These are phyloP conservation scores for Periophthalmodon schlosseri DNA, from an alignment of 2,113 vertebrate genomes.

Conservation along the genomic window DNA sequence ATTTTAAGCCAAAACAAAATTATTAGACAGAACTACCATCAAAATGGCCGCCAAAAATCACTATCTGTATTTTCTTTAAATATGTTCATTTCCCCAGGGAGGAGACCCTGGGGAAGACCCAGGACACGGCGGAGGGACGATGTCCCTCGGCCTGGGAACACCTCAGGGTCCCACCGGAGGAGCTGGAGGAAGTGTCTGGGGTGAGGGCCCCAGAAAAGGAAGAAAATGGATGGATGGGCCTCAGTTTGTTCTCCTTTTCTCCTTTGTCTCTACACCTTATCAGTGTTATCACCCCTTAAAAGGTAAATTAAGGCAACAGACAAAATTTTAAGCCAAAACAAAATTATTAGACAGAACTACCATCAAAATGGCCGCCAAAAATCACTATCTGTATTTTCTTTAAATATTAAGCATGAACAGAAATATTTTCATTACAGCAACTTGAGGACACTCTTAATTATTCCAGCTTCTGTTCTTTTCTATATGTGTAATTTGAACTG, in stretches of 20 bases:
- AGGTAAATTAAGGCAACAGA: background rate
- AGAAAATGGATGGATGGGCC: too few species aligned
- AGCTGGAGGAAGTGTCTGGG: too few species aligned
- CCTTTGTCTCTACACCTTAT: too few species aligned
- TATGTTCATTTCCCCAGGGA: too few species aligned
- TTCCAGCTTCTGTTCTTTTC: slow-evolving; percentile 3
- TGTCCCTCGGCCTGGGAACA: too few species aligned
- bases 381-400: background rate
- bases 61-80: slow-evolving; percentile 1
- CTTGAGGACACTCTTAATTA: slow-evolving; percentile 7
- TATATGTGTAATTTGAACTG: background rate
- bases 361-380: background rate
- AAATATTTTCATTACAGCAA: slow-evolving; percentile 15
- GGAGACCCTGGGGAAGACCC: too few species aligned
- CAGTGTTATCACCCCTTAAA: too few species aligned
- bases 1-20: background rate
- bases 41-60: background rate
- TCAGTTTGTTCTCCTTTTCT: too few species aligned
- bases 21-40: background rate
- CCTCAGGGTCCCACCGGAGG: too few species aligned
- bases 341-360: background rate
- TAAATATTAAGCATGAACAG: slow-evolving; percentile 16
- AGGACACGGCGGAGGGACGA: too few species aligned
- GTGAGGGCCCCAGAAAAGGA: too few species aligned
- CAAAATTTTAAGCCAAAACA: background rate